Evolutionary conservation across 2,113 vertebrate species (phyloP), one percentile per base, ranked within the genome.

Genomic region (Phalacrocorax carbo): DNA sequence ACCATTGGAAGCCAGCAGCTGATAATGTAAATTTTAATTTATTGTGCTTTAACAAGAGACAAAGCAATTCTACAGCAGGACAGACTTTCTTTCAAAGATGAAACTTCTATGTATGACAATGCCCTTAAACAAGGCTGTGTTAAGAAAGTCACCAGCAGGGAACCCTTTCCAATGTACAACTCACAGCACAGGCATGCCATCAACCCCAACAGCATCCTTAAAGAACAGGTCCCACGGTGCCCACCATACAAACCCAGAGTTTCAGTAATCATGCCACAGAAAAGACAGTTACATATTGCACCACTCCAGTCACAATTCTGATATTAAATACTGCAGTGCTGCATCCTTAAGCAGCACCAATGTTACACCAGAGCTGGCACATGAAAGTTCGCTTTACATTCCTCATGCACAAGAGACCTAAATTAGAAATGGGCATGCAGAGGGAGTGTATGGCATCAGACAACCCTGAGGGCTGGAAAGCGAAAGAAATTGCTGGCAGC

Each of bases 401-500:
- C 79, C 51, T 60, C n/a, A 61, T 64, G 92, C 85, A 73, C 16
- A 54, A 86, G 46, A 86, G 58, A 77, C 36, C 80, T 73, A 90
- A 90, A 96, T 93, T 57, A 85, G 75, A 82, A 95, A 52, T 34
- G 70, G 82, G 49, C 78, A 95, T 34, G 75, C 54, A 88, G 73
- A 80, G 75, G 84, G 66, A 85, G 49, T 52, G 40, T 8, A 65
- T 72, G 84, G 91, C 73, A 89, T 71, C 69, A 91, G 36, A 82
- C 48, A 90, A 65, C 57, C 48, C 87, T 48, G 22, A 2, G 4
- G 82, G 92, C 75, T 91, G 46, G 36, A 90, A 81, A 95, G 30
- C 29, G 38, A 52, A 76, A 93, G 83, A 79, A 93, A 91, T 7
- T 86, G 75, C 92, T 97, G 94, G 92, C 93, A 96, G 87, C 34